Evolutionary conservation across 2,888 invertebrate species (phyloP), one percentile per base, ranked within the genome.

Genomic region (Callyntrura guangdongensis): DNA sequence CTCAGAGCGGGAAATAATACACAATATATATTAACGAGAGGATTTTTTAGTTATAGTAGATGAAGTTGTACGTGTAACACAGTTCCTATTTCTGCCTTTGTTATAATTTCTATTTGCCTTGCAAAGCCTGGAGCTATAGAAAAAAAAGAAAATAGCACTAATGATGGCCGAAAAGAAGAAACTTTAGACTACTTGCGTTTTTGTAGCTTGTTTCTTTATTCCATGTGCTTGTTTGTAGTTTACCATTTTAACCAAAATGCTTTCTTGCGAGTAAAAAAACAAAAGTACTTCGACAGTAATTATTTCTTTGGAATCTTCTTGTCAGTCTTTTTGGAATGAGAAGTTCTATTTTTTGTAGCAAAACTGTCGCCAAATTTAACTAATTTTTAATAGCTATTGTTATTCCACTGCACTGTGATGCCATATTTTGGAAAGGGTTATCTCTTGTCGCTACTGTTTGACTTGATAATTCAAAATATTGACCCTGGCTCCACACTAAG

Each of bases 151-250:
- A 59, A 59, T n/a, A 14, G 8, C n/a, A 17, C 59, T n/a, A 59
- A 17, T n/a, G 59, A 59, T 59, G n/a, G 3, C 59, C 3, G 59
- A n/a, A 3, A 14, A 59, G 17, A 6, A 36, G 6, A 36, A 36
- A 36, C 3, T 36, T 36, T 2, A 6, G 36, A 36, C 3, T 36
- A 4, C 6, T 36, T 6, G 36, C 11, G 45, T 17, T 74, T 14
- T 74, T 72, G 20, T 22, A n/a, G 20, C 27, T 27, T 72, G 9
- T 36, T 72, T 72, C 27, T 20, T 72, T 72, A n/a, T 36, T 36
- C 2, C 36, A 36, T 36, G 36, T 36, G 36, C 6, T 11, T 64
- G 17, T 17, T 64, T 53, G 53, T 53, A 14, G 53, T 53, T 53
- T 53, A 47, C 53, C 53, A 53, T 53, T 69, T 8, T 3, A n/a